These are phyloP conservation scores for Ciona savignyi DNA, from an alignment of 23 tunicate species.

Conservation along the genomic window DNA sequence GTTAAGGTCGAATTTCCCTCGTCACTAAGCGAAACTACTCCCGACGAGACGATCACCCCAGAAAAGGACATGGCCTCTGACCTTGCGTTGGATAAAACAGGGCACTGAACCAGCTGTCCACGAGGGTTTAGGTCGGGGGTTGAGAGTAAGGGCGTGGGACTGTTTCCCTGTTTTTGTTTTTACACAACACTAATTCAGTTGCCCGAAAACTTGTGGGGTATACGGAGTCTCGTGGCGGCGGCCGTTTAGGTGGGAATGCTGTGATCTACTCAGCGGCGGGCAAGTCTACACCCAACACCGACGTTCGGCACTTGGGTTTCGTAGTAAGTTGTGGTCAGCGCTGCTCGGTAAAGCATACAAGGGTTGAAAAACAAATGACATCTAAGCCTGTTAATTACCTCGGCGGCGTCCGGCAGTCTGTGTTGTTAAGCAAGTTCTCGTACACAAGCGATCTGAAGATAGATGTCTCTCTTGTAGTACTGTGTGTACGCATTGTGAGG, in stretches of 20 bases:
- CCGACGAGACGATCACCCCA: neutral
- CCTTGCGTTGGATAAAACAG: neutral
- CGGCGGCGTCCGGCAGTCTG: neutral
- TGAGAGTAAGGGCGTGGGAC: neutral
- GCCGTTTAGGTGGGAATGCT: neutral
- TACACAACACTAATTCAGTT: neutral
- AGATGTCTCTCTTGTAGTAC: neutral
- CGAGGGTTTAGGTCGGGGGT: neutral
- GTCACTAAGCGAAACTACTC: too few relatives aligned
- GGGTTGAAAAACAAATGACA: neutral
- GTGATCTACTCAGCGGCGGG: neutral
- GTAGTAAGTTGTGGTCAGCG: neutral
- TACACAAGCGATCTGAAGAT: neutral
- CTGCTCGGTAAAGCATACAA: neutral
- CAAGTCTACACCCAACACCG: neutral
- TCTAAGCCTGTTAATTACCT: neutral
- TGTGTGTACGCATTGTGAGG: neutral
- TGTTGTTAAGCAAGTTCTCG: neutral
- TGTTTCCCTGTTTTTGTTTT: slow-evolving; percentile 1
- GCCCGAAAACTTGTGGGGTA: neutral
- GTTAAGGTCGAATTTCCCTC: too few relatives aligned
- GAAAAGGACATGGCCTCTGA: neutral
- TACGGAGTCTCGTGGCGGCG: neutral
- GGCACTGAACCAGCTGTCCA: neutral
- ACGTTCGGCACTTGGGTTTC: neutral